Percentiles rank a stretch among this genome's conserved stretches.
phyloP scores from a whole-genome alignment of 1,140 invertebrate species.

The Lepidotrigona ventralis region DNA sequence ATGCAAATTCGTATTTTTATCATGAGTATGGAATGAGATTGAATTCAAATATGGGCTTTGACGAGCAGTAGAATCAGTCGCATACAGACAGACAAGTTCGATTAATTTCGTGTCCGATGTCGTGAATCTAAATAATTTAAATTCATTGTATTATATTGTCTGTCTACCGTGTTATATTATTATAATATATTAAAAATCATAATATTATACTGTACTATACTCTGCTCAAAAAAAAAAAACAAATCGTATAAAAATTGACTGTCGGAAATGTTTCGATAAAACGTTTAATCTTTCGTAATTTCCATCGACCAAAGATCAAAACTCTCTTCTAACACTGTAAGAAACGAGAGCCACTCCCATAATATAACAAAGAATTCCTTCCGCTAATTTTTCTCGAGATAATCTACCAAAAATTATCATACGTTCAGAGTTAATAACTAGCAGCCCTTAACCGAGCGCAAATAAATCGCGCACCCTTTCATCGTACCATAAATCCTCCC shows the following conservation, averaged over 20 bases:
- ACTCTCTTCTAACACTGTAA: background rate
- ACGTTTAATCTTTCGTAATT: no score
- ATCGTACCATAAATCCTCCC: background rate
- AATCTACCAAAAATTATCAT: background rate
- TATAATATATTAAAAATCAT: no score
- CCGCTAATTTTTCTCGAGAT: background rate
- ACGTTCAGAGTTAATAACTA: background rate
- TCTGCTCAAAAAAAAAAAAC: no score
- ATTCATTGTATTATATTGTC: no score
- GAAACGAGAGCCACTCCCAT: background rate
- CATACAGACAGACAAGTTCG: background rate
- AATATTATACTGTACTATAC: no score
- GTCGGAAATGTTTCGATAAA: no score
- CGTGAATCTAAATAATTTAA: background rate
- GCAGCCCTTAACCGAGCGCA: background rate
- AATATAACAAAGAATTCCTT: background rate
- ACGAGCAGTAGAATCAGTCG: background rate
- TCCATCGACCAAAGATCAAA: no score
- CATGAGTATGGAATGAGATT: no score
- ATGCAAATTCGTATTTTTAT: background rate
- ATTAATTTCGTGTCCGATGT: background rate
- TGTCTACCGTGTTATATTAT: no score
- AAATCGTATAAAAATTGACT: no score
- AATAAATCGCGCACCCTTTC: background rate
- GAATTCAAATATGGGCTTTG: no score